Base-by-base conservation (phyloP, 2,888 invertebrate species). In the Cephus sareptanus region DNA sequence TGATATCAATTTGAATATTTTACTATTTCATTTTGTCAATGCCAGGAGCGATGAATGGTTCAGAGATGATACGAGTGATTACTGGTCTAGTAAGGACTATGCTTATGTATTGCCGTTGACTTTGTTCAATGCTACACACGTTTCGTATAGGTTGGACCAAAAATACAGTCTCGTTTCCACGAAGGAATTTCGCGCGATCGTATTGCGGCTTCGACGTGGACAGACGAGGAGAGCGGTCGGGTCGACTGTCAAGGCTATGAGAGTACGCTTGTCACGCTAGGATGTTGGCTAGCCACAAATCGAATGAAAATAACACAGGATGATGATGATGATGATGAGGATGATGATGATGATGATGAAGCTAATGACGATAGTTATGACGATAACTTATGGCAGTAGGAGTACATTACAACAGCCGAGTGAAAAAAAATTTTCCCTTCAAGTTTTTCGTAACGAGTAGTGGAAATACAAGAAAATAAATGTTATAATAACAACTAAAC, bases 161-260 rank as follows among this genome's bases (percentile, higher is more conserved):
- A 56, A 56, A 23, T 56, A 56, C 56, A 56, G 56, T 15, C 56
- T 56, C 56, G 23, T 56, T 56, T 56, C 15, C 56, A 56, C 9
- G 56, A 23, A 56, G 56, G 56, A 56, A 56, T 56, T 56, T 56
- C 56, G 56, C 56, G 56, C 23, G 9, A 56, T 56, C 56, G 23
- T 56, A 15, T 23, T 56, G 23, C 56, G 6, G 56, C 56, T 56
- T 56, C 23, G 56, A 33, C 34, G 2, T 71, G 34, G 1, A 33
- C 31, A n/a, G 71, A 23, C 79, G 82, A 81, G 80, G 82, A 79
- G 77, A 79, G 80, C 81, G 84, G 81, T 84, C 84, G 86, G 88
- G 88, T 89, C 89, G 88, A 87, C 87, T 89, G 89, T 88, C 90
- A 90, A 89, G 90, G 89, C 85, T 87, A 82, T 84, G 86, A 82